Base-by-base conservation (phyloP, 2,113 vertebrate species). In the Corythaeola cristata region DNA sequence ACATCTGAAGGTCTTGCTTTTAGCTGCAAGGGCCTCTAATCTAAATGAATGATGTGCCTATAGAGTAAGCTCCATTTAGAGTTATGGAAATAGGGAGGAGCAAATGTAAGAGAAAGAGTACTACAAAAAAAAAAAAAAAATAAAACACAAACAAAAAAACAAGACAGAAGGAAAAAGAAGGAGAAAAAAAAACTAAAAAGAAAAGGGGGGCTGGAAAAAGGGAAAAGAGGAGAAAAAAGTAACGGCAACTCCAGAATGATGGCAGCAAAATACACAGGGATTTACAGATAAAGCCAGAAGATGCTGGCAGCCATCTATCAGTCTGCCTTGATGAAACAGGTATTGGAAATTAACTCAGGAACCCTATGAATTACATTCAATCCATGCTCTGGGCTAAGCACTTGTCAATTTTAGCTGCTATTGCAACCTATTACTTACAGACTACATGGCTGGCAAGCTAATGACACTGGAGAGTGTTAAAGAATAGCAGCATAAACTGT, bases 381-480 rank as follows among this genome's bases (percentile, higher is more conserved):
- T 97, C 97, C 97, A 97, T 97, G 98, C 98, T 98, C 96, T 97
- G 92, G 98, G 98, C 98, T 97, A 98, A 98, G 98, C 97, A 97
- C 98, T 98, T 98, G 98, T 98, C 98, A 98, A 98, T 98, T 98
- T 98, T 97, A 98, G 97, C 96, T 97, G 97, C 98, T 98, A 96
- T 97, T 98, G 98, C 98, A 98, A 97, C 97, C 98, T 98, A 98
- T 98, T 98, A 98, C 98, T 98, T 98, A 98, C 97, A 98, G 98
- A 97, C 97, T 98, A 97, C 98, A 98, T 76, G 97, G 96, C 90
- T 98, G 96, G 98, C 97, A 98, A 98, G 97, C 96, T 98, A 98
- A 98, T 98, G 97, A 96, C 90, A 69, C 82, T 85, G 81, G 71
- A 93, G 94, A 96, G 91, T 90, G 90, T 96, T 94, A 97, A 97